phyloP scores from a whole-genome alignment of 2,113 vertebrate species.

The Mesocricetus auratus region DNA sequence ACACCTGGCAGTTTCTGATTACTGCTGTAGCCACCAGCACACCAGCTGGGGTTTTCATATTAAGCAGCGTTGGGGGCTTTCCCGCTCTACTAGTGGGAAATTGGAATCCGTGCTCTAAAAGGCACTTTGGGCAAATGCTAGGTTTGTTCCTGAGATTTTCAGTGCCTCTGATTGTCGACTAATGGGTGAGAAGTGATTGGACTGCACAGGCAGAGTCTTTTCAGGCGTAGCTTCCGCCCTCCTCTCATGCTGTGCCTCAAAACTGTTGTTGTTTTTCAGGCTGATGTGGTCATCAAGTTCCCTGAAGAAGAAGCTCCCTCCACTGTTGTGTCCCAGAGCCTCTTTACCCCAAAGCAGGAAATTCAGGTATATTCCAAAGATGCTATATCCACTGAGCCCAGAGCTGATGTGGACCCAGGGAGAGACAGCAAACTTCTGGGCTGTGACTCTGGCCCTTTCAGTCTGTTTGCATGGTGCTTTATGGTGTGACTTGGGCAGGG shows the following conservation, averaged over 20 bases:
- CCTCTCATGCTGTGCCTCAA: background rate
- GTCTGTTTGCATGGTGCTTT: background rate
- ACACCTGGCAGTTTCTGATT: constrained; percentile 59
- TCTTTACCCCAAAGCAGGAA: constrained; percentile 97
- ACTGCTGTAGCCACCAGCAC: constrained; percentile 29
- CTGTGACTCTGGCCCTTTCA: background rate
- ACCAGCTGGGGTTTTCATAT: constrained; percentile 64
- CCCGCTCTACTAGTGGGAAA: constrained; percentile 50
- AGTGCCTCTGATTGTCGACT: background rate
- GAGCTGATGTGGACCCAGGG: background rate
- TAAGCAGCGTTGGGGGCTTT: constrained; percentile 56
- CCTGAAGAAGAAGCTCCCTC: constrained; percentile 95
- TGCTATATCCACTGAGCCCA: background rate
- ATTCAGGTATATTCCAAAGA: constrained; percentile 91
- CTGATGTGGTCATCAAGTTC: constrained; percentile 96
- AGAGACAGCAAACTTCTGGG: background rate
- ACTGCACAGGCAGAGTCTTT: constrained; percentile 20
- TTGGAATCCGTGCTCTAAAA: constrained; percentile 65
- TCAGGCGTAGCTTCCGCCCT: background rate
- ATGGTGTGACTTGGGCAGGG: background rate
- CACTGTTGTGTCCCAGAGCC: constrained; percentile 93
- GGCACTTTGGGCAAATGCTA: constrained; percentile 62
- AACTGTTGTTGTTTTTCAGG: constrained; percentile 85
- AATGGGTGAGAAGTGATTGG: constrained; percentile 43
- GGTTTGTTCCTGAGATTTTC: constrained; percentile 64